phyloP scores from a whole-genome alignment of 2,888 invertebrate species.

The Rhagium mordax region DNA sequence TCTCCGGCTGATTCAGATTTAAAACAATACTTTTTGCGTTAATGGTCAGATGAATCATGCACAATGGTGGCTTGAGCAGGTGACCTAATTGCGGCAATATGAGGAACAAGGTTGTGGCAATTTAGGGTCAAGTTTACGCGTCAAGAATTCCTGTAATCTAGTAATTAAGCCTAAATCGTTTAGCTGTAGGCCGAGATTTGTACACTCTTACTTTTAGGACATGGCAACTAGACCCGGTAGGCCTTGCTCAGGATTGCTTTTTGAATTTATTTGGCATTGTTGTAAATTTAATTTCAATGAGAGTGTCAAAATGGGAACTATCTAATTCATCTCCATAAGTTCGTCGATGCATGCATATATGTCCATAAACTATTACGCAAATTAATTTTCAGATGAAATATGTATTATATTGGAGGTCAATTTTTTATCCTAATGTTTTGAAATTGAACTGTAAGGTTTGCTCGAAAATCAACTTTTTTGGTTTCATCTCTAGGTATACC shows the following conservation, averaged over 20 bases:
- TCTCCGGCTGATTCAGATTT: constrained; percentile 25
- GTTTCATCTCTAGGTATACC: no score
- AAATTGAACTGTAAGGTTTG: no score
- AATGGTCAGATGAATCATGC: background rate
- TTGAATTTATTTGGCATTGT: background rate
- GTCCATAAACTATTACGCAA: no score
- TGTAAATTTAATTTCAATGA: background rate
- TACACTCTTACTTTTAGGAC: background rate
- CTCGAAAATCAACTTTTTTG: no score
- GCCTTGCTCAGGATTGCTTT: background rate
- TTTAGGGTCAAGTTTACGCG: background rate
- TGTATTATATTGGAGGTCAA: no score
- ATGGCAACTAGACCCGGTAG: background rate
- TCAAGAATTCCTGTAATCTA: background rate
- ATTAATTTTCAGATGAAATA: no score
- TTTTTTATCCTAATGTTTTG: no score
- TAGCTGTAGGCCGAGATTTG: background rate
- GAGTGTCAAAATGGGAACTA: background rate
- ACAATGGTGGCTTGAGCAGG: background rate
- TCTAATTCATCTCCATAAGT: no score
- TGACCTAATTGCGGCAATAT: background rate
- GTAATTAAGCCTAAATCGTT: background rate
- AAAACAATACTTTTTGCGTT: constrained; percentile 4
- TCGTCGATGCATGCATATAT: no score
- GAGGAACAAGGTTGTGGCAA: background rate